phyloP scores from a whole-genome alignment of 2,113 vertebrate species.

The Sminthopsis crassicaudata region DNA sequence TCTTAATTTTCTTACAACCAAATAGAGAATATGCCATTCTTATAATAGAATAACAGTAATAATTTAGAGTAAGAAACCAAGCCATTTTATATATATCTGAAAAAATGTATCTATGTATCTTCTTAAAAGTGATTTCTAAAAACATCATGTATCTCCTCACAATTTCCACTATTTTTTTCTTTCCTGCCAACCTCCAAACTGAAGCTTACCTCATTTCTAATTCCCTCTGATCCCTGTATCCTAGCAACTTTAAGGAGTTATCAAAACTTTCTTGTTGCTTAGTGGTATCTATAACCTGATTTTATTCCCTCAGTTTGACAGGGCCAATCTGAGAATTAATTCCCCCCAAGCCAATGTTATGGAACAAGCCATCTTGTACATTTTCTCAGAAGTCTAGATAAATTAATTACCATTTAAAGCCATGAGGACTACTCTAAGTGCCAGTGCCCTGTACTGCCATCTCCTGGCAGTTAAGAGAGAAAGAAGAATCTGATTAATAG shows the following conservation, averaged over 20 bases:
- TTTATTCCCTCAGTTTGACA: constrained; percentile 24
- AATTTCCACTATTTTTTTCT: constrained; percentile 24
- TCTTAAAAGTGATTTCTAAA: constrained; percentile 37
- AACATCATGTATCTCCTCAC: constrained; percentile 32
- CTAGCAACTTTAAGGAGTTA: constrained; percentile 33
- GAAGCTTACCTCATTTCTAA: background rate
- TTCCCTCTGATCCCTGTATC: constrained; percentile 14
- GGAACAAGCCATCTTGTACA: background rate
- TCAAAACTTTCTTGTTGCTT: constrained; percentile 47
- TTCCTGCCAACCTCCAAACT: constrained; percentile 16
- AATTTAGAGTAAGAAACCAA: background rate
- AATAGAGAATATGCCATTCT: background rate
- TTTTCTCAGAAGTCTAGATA: constrained; percentile 19
- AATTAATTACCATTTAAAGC: background rate
- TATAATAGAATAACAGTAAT: background rate
- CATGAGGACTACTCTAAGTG: constrained; percentile 1
- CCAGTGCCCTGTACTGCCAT: background rate
- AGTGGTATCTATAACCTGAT: constrained; percentile 33
- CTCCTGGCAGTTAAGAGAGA: constrained; percentile 34
- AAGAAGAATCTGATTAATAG: background rate
- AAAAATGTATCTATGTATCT: background rate
- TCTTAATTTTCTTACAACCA: background rate
- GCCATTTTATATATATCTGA: background rate
- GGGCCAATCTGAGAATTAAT: constrained; percentile 20
- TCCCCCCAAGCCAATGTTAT: constrained; percentile 37